Conservation (phyloP, 2,797 vertebrate genomes). For the Enteromius treurensis region DNA sequence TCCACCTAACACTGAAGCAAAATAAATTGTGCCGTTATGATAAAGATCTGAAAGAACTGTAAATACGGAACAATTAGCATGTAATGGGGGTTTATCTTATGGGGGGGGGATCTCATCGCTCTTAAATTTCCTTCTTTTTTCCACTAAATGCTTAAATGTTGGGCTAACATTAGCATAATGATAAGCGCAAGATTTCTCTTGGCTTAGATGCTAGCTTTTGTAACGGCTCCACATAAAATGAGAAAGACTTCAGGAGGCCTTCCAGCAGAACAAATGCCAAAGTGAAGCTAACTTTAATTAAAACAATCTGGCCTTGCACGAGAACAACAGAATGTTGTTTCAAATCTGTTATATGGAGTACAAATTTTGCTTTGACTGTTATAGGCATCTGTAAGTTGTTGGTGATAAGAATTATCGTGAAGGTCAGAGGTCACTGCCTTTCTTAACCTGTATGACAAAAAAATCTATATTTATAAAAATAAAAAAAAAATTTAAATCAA, state of each 20-base stretch:
- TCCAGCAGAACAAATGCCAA: not conserved
- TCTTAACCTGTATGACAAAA: not conserved
- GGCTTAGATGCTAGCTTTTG: slow-evolving; percentile 55
- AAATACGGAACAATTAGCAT: slow-evolving; percentile 74
- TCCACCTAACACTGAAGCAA: slow-evolving; percentile 47
- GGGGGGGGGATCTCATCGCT: slow-evolving; percentile 64
- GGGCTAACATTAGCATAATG: slow-evolving; percentile 67
- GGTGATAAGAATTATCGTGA: not conserved
- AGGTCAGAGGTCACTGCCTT: not conserved
- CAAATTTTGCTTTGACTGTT: slow-evolving; percentile 10
- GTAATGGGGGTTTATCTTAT: slow-evolving; percentile 73
- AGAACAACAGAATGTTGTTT: slow-evolving; percentile 27
- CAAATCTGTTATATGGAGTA: not conserved
- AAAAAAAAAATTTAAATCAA: not conserved
- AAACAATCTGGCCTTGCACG: slow-evolving; percentile 33
- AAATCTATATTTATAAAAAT: not conserved
- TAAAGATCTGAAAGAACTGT: slow-evolving; percentile 69
- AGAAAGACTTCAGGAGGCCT: slow-evolving; percentile 10
- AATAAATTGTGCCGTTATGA: slow-evolving; percentile 50
- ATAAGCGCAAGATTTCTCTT: slow-evolving; percentile 61
- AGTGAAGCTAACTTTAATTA: slow-evolving; percentile 32
- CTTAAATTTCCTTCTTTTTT: slow-evolving; percentile 60
- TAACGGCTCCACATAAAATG: slow-evolving; percentile 60
- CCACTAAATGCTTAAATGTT: slow-evolving; percentile 56
- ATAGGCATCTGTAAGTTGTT: slow-evolving; percentile 17